phyloP scores from a whole-genome alignment of 2,797 vertebrate genomes.

The Falco cherrug region DNA sequence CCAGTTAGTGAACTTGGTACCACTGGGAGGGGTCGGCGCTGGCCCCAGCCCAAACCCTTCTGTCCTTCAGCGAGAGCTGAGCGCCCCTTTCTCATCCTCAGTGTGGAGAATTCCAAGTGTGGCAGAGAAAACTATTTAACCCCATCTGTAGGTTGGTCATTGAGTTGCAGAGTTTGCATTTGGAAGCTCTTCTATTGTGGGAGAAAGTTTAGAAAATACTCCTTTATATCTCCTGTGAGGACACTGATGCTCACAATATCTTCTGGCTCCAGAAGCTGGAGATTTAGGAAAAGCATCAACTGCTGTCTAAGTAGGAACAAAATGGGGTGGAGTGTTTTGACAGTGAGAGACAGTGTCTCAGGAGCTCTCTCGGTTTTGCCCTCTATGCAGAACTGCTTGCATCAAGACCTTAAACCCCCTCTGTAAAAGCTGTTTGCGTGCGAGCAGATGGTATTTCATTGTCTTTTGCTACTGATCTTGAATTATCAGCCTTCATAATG shows the following conservation, averaged over 20 bases:
- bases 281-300: neutral
- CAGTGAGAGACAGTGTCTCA: neutral
- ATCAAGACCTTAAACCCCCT: slow-evolving; percentile 62
- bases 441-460: slow-evolving; percentile 70
- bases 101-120: neutral
- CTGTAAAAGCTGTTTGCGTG: slow-evolving; percentile 65
- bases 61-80: neutral
- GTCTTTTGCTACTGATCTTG: slow-evolving; percentile 54
- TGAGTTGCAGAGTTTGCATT: neutral
- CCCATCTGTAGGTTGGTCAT: neutral
- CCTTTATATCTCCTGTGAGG: neutral
- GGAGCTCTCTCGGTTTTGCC: slow-evolving; percentile 40
- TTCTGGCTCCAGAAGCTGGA: neutral
- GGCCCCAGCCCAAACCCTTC: neutral
- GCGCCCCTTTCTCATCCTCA: neutral
- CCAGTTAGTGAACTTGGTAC: neutral
- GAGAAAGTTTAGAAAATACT: neutral
- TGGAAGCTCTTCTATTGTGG: neutral
- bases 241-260: neutral
- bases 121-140: neutral
- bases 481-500: slow-evolving; percentile 59
- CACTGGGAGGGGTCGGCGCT: neutral
- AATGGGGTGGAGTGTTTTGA: neutral
- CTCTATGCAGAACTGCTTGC: slow-evolving; percentile 42
- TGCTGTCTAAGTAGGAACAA: neutral